phyloP scores from a whole-genome alignment of 2,797 vertebrate genomes.

The Enoplosus armatus region DNA sequence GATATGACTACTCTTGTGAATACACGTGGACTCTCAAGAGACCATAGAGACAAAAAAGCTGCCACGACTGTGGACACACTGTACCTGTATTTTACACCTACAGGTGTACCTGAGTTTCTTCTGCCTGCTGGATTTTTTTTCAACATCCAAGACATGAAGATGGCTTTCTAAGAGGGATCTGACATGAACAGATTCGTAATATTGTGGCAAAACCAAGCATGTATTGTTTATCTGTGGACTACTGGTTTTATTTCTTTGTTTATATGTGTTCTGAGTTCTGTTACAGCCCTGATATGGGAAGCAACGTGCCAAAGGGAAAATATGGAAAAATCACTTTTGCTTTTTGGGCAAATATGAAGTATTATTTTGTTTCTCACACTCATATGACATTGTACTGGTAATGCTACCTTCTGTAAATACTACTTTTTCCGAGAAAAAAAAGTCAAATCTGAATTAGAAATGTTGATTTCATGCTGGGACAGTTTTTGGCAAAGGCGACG shows the following conservation, averaged over 20 bases:
- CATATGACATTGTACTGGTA: not conserved
- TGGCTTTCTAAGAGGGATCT: not conserved
- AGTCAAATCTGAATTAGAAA: not conserved
- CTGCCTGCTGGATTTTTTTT: not conserved
- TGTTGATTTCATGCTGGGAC: slow-evolving; percentile 1
- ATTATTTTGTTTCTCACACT: slow-evolving; percentile 64
- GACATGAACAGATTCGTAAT: slow-evolving; percentile 23
- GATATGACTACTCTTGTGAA: not conserved
- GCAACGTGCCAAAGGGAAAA: slow-evolving; percentile 57
- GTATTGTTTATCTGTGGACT: slow-evolving; percentile 24
- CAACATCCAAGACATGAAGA: not conserved
- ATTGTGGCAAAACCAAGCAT: slow-evolving; percentile 14
- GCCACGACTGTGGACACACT: not conserved
- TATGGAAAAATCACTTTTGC: slow-evolving; percentile 17
- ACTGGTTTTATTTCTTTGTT: not conserved
- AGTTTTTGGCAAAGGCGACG: slow-evolving; percentile 1
- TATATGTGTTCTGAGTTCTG: slow-evolving; percentile 37
- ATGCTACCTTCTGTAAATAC: slow-evolving; percentile 30
- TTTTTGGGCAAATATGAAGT: slow-evolving; percentile 72
- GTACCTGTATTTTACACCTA: not conserved
- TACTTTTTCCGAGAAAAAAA: not conserved
- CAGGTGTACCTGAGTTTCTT: too few species aligned
- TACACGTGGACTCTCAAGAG: not conserved
- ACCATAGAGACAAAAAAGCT: not conserved
- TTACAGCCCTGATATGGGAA: slow-evolving; percentile 34